Evolutionary conservation across 2,797 vertebrate genomes (phyloP), one percentile per base, ranked within the genome.

Genomic region (Brachymystax lenok): DNA sequence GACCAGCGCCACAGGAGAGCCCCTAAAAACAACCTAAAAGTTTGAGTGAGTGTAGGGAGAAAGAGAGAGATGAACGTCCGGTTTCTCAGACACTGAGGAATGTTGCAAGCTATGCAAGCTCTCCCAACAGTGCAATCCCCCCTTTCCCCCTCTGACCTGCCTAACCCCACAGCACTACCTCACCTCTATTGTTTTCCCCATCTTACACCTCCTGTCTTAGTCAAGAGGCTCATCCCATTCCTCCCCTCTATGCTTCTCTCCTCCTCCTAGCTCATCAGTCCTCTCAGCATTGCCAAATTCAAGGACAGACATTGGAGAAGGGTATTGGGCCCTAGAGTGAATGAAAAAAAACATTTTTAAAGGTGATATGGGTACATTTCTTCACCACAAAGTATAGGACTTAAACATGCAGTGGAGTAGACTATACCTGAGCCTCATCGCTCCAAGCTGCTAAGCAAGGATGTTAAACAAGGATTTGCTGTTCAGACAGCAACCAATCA

Each of bases 1-100:
- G 93, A 94, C 90, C 91, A 79, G 86, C 87, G 75, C 86, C 80
- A 75, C 74, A 93, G 93, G 93, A 94, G 92, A 89, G 84, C 91
- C 90, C 92, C 91, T 56, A 74, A 89, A 91, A 88, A 92, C 84
- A 74, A 85, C 91, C 83, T 79, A 82, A 91, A 87, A 88, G 77
- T 71, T 71, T 71, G 72, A 73, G 68, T 59, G 66, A 74, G 78
- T 85, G 81, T 80, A 8, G 80, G 79, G 74, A 75, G 74, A 69
- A 74, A 52, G 82, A 69, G 74, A 84, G 84, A 85, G 87, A 73
- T 66, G 86, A 88, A 89, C 82, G 87, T 90, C 85, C 68, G 75
- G 81, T 82, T 86, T 85, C 76, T 79, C 82, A 88, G 84, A 78
- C 63, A 79, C 79, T 79, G 78, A 81, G 79, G 84, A 91, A 92